Base-by-base conservation (phyloP, 2,797 vertebrate genomes). In the Geotrypetes seraphini region DNA sequence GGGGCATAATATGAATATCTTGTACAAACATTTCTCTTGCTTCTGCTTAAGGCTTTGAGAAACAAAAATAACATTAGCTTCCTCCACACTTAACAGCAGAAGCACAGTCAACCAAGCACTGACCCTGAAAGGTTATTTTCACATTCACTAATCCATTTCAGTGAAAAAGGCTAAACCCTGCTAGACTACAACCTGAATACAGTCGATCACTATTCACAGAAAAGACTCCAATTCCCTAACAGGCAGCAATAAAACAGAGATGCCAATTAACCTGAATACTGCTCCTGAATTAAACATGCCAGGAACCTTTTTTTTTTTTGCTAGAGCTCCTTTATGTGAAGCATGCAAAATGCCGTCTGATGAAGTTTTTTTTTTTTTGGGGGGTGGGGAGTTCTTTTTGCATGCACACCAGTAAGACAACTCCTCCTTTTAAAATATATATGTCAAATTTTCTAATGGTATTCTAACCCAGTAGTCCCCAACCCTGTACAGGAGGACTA, bases 221-320 rank as follows among this genome's bases (percentile, higher is more conserved):
- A 36, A 15, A 24, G n/a, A 27, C 11, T 30, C 21, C 3, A 10
- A n/a, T n/a, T 22, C 12, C 15, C 33, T 42, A 50, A 21, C 3
- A 48, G 50, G 39, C 40, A 66, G 18, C 36, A 31, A 53, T 63
- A 66, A 71, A 60, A 30, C 26, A 30, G 16, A 48, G 19, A 71
- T 67, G 37, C 44, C 58, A 57, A 55, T 78, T 76, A 78, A 57
- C 25, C 28, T n/a, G 0, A 31, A 19, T 22, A 18, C 19, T 19
- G 1, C 36, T 49, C 35, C 17, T 38, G 43, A 48, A 49, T 16
- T 6, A n/a, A 36, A 29, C 53, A 72, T 69, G 40, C 25, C 36
- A 63, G 18, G 9, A 38, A 30, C 25, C 74, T 66, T 75, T 63
- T 75, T 63, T 64, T 51, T 37, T 16, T 28, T 32, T 15, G n/a